Evolutionary conservation across 2,113 vertebrate genomes (phyloP), one percentile per base, ranked within the genome.

Genomic region (Recurvirostra avosetta): DNA sequence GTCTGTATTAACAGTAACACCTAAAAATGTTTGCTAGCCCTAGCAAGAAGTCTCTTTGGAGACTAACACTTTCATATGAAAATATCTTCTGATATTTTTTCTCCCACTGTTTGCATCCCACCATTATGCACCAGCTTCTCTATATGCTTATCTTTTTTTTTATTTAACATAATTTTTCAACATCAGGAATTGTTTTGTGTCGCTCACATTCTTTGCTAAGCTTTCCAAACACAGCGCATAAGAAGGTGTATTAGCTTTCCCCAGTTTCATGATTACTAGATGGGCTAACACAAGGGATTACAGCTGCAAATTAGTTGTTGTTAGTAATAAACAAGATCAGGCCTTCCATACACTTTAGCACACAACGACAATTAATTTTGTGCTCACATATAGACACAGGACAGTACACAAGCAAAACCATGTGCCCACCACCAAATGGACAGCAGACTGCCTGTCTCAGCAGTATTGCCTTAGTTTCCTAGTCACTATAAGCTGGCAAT

Each of bases 371-470:
- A n/a, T 19, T 52, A 16, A 47, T 67, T 78, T 25, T 62, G 32
- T 67, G 34, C 43, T 88, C 49, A n/a, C 27, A 7, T 6, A 45
- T 0, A 38, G 62, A 14, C 36, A 55, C 29, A 55, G n/a, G 38
- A 40, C 38, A 81, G 25, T 1, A 8, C 25, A 84, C 18, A 78
- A 50, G 17, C 25, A 19, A 81, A 87, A 59, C 25, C 11, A 34
- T 0, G 12, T 9, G 16, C 26, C 16, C 40, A 56, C 40, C 15
- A 47, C 18, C 3, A 2, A 49, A 68, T 0, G 2, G 21, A n/a
- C 1, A 11, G 63, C 30, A 75, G 71, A 49, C 18, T 27, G 61
- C 30, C 40, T 29, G 12, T 56, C 74, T 72, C 71, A 15, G 61
- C 4, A 5, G 10, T 38, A 59, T 0, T 45, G 47, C 66, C 22